Evolutionary conservation across 1,140 invertebrate genomes (phyloP), one percentile per base, ranked within the genome.

Genomic region (Zaprionus kolodkinae): DNA sequence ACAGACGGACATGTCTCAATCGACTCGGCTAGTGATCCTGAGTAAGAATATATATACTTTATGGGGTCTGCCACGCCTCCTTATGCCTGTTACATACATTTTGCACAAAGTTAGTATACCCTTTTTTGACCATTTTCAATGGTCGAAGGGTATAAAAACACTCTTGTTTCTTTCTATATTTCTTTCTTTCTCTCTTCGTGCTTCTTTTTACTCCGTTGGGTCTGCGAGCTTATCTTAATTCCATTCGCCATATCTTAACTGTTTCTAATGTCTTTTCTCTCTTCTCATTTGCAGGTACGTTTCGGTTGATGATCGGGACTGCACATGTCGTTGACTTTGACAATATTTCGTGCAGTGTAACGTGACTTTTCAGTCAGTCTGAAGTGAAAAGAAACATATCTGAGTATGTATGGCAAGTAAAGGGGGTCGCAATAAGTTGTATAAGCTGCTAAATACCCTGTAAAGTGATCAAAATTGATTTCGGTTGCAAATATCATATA

Each of bases 251-350:
- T 72, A 17, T 62, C 12, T 33, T 25, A 55, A 63, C 15, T 72
- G 15, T 15, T 43, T 27, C 70, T 73, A 57, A 71, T 54, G 27
- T 64, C 27, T 30, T 35, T 55, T 62, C 38, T 40, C 38, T 63
- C 13, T 54, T 57, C 64, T 59, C 60, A 35, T 59, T 87, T 88
- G 7, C 79, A 87, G 83, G 83, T 87, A 78, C 77, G 35, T 38
- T 15, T 25, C 35, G 27, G 15, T 45, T 64, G 15, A 0, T 54
- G 61, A 65, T 65, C 50, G 21, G 21, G 50, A 54, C 25, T 30
- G 17, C 35, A 50, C 56, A 75, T 63, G 72, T 67, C 57, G 63
- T 64, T 79, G 76, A 78, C 62, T 62, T 56, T 78, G 72, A 73
- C 76, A 86, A 64, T 72, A 38, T 50, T 27, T 55, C 77, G 69